phyloP scores from a whole-genome alignment of 2,113 vertebrate species.

The Sinocyclocheilus grahami region DNA sequence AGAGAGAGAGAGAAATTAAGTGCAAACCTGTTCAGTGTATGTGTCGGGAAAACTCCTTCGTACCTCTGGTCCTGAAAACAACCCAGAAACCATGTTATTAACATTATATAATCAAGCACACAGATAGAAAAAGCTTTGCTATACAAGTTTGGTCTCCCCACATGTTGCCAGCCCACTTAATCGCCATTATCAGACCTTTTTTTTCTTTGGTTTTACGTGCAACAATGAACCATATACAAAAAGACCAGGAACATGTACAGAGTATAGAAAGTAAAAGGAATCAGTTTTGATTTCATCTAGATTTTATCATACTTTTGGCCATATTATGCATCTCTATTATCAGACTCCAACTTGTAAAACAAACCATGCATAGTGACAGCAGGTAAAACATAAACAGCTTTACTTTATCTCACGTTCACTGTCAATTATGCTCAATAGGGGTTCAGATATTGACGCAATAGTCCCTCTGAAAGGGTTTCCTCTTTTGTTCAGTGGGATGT shows the following conservation, averaged over 20 bases:
- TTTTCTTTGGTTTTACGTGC: background rate
- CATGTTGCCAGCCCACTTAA: background rate
- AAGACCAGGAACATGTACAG: background rate
- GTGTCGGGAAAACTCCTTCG: slow-evolving; percentile 48
- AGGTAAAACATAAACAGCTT: background rate
- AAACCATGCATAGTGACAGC: background rate
- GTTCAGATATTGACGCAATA: background rate
- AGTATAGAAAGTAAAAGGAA: background rate
- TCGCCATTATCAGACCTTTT: background rate
- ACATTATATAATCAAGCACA: background rate
- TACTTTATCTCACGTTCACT: background rate
- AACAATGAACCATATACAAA: background rate
- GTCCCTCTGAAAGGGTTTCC: slow-evolving; percentile 16
- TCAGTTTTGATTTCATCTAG: background rate
- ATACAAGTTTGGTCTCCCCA: background rate
- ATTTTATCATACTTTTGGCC: background rate
- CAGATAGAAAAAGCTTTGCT: background rate
- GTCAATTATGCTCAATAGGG: background rate
- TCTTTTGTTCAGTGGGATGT: background rate
- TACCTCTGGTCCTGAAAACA: slow-evolving; percentile 47
- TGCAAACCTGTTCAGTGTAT: slow-evolving; percentile 50
- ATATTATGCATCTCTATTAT: background rate
- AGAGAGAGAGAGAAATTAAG: background rate
- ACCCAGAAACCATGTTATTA: background rate
- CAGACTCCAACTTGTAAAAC: background rate